Percentiles rank a stretch among this genome's conserved stretches.
These are phyloP conservation scores for Mythimna albipuncta DNA, from an alignment of 2,888 invertebrate species.

Conservation along the genomic window DNA sequence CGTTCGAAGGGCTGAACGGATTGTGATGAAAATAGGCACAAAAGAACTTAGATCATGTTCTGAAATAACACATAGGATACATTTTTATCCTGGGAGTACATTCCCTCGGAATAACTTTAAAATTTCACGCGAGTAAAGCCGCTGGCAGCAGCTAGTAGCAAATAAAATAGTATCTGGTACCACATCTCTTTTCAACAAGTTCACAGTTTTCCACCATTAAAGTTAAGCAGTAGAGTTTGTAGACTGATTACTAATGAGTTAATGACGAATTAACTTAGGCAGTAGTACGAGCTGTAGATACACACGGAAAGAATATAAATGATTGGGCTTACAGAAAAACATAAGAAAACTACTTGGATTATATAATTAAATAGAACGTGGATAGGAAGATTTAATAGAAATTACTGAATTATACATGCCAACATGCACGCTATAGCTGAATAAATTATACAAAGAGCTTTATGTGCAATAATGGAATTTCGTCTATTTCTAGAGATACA, in stretches of 20 bases:
- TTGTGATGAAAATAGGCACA: too few relatives aligned
- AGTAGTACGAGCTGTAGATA: slow-evolving; percentile 31
- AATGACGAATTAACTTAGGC: slow-evolving; percentile 37
- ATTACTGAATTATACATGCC: slow-evolving; percentile 21
- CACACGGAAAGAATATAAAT: slow-evolving; percentile 39
- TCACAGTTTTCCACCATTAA: slow-evolving; percentile 28
- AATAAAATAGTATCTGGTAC: too few relatives aligned
- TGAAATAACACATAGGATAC: too few relatives aligned
- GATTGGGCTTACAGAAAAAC: slow-evolving; percentile 5
- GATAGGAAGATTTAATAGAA: slow-evolving; percentile 14
- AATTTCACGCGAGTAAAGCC: too few relatives aligned
- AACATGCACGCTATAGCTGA: neutral
- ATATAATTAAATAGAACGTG: slow-evolving; percentile 47
- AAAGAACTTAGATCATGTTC: too few relatives aligned
- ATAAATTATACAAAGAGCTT: slow-evolving; percentile 27
- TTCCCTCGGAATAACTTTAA: too few relatives aligned
- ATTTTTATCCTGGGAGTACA: too few relatives aligned
- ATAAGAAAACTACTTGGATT: neutral
- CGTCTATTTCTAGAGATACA: slow-evolving; percentile 5
- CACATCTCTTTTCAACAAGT: neutral
- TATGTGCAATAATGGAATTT: slow-evolving; percentile 28
- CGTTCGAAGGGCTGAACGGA: too few relatives aligned
- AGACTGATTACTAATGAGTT: slow-evolving; percentile 56
- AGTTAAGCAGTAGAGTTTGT: slow-evolving; percentile 33
- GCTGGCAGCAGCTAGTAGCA: too few relatives aligned